phyloP scores from a whole-genome alignment of 2,113 vertebrate genomes.

The Gadus macrocephalus region DNA sequence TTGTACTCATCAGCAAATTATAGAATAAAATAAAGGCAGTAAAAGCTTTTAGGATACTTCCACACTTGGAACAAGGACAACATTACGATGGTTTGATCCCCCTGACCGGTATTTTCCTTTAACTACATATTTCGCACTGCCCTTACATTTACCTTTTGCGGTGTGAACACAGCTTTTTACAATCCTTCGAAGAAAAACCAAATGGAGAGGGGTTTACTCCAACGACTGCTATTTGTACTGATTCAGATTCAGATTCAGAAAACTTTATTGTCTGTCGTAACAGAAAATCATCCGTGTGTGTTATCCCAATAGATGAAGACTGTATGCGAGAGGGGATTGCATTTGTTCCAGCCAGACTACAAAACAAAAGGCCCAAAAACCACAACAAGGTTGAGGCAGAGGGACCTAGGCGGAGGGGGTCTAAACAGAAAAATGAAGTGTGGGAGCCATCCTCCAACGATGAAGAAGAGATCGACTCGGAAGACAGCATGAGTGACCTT shows the following conservation, averaged over 20 bases:
- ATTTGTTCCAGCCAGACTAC: slow-evolving; percentile 77
- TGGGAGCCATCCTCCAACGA: slow-evolving; percentile 76
- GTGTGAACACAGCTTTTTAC: background rate
- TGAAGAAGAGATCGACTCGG: slow-evolving; percentile 70
- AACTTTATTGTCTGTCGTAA: too few species aligned
- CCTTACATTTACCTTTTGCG: background rate
- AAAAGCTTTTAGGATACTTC: too few species aligned
- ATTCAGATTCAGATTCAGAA: too few species aligned
- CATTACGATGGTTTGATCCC: background rate
- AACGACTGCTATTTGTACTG: too few species aligned
- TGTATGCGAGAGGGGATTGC: slow-evolving; percentile 77
- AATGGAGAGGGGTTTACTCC: too few species aligned
- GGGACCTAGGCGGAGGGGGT: fast-evolving
- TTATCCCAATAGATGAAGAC: slow-evolving; percentile 75
- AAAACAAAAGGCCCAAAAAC: slow-evolving; percentile 47
- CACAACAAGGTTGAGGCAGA: slow-evolving; percentile 23
- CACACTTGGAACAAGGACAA: background rate
- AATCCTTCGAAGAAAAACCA: too few species aligned
- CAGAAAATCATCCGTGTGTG: too few species aligned
- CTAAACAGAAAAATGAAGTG: slow-evolving; percentile 50
- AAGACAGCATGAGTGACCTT: slow-evolving; percentile 92
- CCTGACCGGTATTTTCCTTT: too few species aligned
- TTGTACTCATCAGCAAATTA: background rate
- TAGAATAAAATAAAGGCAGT: too few species aligned
- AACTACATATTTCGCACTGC: background rate